phyloP scores from a whole-genome alignment of 2,797 vertebrate species.

The Austrolebias charrua region DNA sequence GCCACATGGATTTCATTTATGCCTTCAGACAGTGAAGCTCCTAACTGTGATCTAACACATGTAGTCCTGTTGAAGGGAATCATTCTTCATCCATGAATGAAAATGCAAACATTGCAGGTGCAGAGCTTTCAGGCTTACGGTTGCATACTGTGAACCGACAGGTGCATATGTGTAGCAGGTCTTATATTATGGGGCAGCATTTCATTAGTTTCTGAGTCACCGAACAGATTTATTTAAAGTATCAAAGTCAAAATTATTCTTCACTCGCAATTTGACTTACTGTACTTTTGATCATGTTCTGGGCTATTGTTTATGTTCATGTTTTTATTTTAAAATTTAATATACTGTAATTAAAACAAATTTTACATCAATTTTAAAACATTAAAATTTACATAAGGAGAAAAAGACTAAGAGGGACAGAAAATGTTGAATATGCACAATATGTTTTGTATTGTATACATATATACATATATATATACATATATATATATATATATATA shows the following conservation, averaged over 20 bases:
- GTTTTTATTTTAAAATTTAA: too few species aligned
- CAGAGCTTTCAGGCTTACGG: slow-evolving; percentile 23
- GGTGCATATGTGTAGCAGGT: slow-evolving; percentile 41
- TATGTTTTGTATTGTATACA: too few species aligned
- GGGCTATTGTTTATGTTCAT: too few species aligned
- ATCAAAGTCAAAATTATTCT: slow-evolving; percentile 5
- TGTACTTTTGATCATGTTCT: too few species aligned
- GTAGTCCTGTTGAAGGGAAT: slow-evolving; percentile 66
- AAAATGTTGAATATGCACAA: too few species aligned
- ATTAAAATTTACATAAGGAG: too few species aligned
- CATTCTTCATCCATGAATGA: slow-evolving; percentile 57
- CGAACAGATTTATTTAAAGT: slow-evolving; percentile 16
- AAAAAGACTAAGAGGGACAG: too few species aligned
- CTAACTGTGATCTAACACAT: slow-evolving; percentile 74
- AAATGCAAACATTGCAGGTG: slow-evolving; percentile 47
- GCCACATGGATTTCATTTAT: slow-evolving; percentile 81
- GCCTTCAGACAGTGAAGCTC: slow-evolving; percentile 75
- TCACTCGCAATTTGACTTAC: slow-evolving; percentile 3
- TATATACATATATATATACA: too few species aligned
- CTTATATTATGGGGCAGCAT: slow-evolving; percentile 8
- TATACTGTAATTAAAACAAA: neutral
- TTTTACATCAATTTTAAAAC: too few species aligned
- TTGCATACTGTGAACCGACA: slow-evolving; percentile 35
- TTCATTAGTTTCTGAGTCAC: slow-evolving; percentile 35
- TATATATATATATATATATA: too few species aligned